Percentiles rank a stretch among this genome's conserved stretches.
phyloP scores from a whole-genome alignment of 1,140 invertebrate genomes.

The Diuraphis noxia region DNA sequence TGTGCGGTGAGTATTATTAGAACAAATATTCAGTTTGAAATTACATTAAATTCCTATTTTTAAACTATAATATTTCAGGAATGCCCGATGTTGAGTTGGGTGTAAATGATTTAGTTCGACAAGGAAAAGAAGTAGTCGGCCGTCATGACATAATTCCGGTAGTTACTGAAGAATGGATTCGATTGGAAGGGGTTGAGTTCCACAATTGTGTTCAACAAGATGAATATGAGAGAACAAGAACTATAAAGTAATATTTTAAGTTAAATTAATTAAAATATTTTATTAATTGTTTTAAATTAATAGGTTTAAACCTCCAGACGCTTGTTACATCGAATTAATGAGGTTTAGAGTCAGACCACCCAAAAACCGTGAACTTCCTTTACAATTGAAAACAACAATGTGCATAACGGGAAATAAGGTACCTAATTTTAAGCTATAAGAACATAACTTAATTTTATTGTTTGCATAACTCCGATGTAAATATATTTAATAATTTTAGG shows the following conservation, averaged over 20 bases:
- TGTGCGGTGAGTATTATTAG: slow-evolving; percentile 66
- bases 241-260: slow-evolving; percentile 74
- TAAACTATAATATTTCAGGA: slow-evolving; percentile 63
- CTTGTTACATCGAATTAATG: slow-evolving; percentile 96
- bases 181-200: slow-evolving; percentile 91
- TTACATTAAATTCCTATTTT: neutral
- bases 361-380: slow-evolving; percentile 93
- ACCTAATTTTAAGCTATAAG: neutral
- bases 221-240: slow-evolving; percentile 87
- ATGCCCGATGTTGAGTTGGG: slow-evolving; percentile 97
- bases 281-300: neutral
- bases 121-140: slow-evolving; percentile 98
- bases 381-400: slow-evolving; percentile 89
- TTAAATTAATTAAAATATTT: neutral
- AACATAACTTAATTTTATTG: neutral
- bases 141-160: slow-evolving; percentile 99
- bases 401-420: slow-evolving; percentile 83
- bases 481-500: slow-evolving; percentile 62
- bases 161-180: slow-evolving; percentile 99
- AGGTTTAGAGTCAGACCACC: slow-evolving; percentile 94
- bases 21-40: neutral
- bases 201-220: slow-evolving; percentile 91
- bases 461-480: neutral
- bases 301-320: slow-evolving; percentile 97
- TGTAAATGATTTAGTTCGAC: slow-evolving; percentile 92